Percentiles rank a stretch among this genome's conserved stretches.
phyloP scores from a whole-genome alignment of 2,113 vertebrate species.

The Cheilinus undulatus region DNA sequence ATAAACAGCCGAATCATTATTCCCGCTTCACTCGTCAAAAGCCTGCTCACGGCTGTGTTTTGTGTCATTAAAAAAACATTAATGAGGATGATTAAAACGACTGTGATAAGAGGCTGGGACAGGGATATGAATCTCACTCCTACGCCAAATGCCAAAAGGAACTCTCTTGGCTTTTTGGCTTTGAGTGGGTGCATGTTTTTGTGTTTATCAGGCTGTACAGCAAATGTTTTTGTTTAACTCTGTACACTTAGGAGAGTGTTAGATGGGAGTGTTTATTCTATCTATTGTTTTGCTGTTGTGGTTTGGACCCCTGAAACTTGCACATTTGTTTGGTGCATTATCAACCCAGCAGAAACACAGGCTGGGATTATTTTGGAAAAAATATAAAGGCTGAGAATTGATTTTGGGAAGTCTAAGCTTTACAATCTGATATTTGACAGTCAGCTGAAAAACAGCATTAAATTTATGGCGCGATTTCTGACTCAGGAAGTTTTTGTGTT shows the following conservation, averaged over 20 bases:
- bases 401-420: conserved; percentile 22
- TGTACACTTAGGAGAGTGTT: conserved; percentile 14
- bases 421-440: conserved; percentile 11
- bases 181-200: conserved; percentile 58
- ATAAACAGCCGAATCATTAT: conserved; percentile 60
- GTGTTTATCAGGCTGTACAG: conserved; percentile 36
- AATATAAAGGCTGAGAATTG: not conserved
- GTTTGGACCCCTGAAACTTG: conserved; percentile 18
- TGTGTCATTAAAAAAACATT: conserved; percentile 72
- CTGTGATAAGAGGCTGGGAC: conserved; percentile 52
- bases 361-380: not conserved
- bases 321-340: conserved; percentile 18
- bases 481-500: conserved; percentile 28
- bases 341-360: not conserved
- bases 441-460: conserved; percentile 12
- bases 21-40: conserved; percentile 53
- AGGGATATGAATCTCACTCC: conserved; percentile 60
- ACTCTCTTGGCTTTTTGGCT: conserved; percentile 55
- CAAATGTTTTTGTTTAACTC: not conserved
- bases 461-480: conserved; percentile 26
- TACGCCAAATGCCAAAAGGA: conserved; percentile 53
- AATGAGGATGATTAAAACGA: conserved; percentile 73
- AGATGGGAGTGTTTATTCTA: conserved; percentile 14
- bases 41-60: conserved; percentile 54
- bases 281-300: conserved; percentile 6